Conservation (phyloP, 2,113 vertebrate genomes). For the Turnix velox region DNA sequence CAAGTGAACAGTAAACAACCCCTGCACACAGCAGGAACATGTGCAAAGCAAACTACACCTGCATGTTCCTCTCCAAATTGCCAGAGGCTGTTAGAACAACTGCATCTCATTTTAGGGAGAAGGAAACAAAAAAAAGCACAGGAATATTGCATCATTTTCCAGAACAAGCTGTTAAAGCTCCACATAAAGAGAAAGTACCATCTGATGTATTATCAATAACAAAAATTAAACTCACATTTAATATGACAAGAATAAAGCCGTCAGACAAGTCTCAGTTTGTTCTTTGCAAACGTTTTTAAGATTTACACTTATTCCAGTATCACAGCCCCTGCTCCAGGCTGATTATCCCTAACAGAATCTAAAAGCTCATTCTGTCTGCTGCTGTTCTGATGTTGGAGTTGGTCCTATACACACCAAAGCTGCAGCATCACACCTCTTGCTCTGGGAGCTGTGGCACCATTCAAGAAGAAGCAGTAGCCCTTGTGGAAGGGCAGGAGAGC, state of each 20-base stretch:
- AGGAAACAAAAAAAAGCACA: neutral
- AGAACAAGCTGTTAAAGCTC: neutral
- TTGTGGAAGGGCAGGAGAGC: neutral
- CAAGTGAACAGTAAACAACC: constrained; percentile 12
- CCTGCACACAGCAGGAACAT: neutral
- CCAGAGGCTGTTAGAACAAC: constrained; percentile 12
- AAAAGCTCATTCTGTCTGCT: neutral
- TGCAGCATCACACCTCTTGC: neutral
- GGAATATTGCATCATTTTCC: neutral
- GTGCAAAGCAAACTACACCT: constrained; percentile 35
- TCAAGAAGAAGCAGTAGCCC: neutral
- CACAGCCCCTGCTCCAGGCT: neutral
- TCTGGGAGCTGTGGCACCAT: neutral
- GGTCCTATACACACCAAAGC: neutral
- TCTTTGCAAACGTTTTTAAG: neutral
- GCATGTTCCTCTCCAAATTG: neutral
- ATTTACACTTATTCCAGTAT: neutral
- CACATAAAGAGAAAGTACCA: neutral
- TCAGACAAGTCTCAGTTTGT: neutral
- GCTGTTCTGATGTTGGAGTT: neutral
- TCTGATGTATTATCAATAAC: neutral
- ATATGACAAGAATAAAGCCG: neutral
- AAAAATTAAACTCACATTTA: neutral
- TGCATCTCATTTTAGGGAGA: neutral
- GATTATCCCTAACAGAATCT: neutral